Percentiles rank a stretch among this genome's conserved stretches.
phyloP scores from a whole-genome alignment of 2,888 invertebrate genomes.

The Drosophila neonasuta region DNA sequence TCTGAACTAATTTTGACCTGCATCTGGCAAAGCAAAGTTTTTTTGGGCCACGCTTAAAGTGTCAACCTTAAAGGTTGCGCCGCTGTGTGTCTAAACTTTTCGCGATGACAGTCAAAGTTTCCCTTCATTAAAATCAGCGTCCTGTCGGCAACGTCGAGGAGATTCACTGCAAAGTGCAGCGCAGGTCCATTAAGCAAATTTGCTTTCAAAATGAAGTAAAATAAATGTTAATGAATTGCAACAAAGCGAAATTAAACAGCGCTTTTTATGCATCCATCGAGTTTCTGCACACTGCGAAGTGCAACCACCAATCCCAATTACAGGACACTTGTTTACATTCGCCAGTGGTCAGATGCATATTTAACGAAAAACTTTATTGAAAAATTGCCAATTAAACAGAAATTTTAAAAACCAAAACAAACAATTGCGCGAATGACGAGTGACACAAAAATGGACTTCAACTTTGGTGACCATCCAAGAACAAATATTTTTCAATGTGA shows the following conservation, averaged over 20 bases:
- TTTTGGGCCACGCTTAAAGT: slow-evolving; percentile 54
- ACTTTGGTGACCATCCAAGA: slow-evolving; percentile 18
- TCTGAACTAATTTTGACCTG: slow-evolving; percentile 48
- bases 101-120: slow-evolving; percentile 58
- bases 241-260: slow-evolving; percentile 35
- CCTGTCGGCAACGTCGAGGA: neutral
- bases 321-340: slow-evolving; percentile 47
- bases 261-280: slow-evolving; percentile 32
- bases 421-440: slow-evolving; percentile 30
- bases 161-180: slow-evolving; percentile 3
- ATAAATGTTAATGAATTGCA: slow-evolving; percentile 62
- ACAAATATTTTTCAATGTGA: slow-evolving; percentile 22
- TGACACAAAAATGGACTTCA: slow-evolving; percentile 36
- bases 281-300: neutral
- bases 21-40: slow-evolving; percentile 35
- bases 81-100: slow-evolving; percentile 21
- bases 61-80: slow-evolving; percentile 41
- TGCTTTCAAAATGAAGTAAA: slow-evolving; percentile 26
- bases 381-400: slow-evolving; percentile 71
- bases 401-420: slow-evolving; percentile 53
- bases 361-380: slow-evolving; percentile 8
- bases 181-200: slow-evolving; percentile 43
- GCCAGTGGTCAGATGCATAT: slow-evolving; percentile 6
- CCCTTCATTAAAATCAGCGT: slow-evolving; percentile 55
- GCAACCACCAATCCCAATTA: slow-evolving; percentile 19